phyloP scores from a whole-genome alignment of 2,888 invertebrate species.

The Automeris io region DNA sequence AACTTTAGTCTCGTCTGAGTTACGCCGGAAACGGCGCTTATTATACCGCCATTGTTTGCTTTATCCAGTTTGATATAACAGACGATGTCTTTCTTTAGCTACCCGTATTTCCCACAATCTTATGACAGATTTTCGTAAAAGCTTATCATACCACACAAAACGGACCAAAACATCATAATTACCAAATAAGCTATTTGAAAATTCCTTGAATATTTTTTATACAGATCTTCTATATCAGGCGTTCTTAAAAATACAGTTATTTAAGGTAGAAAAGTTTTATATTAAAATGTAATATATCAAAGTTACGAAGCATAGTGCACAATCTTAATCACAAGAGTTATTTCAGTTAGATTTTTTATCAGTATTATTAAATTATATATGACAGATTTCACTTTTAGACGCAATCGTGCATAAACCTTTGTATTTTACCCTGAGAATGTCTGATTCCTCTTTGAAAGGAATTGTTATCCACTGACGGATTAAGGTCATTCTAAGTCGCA shows the following conservation, averaged over 20 bases:
- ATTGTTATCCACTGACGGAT: conserved; percentile 53
- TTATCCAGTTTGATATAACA: conserved; percentile 52
- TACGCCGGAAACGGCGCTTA: conserved; percentile 59
- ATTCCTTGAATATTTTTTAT: conserved; percentile 3
- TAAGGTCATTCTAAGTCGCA: conserved; percentile 59
- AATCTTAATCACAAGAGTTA: no score
- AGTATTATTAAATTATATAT: no score
- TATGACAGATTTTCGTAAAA: conserved; percentile 20
- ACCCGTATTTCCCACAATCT: conserved; percentile 29
- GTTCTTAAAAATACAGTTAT: no score
- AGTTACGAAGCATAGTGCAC: no score
- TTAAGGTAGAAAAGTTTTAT: no score
- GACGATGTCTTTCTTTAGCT: conserved; percentile 40
- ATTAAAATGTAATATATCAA: no score
- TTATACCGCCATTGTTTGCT: conserved; percentile 55
- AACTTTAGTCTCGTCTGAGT: conserved; percentile 52
- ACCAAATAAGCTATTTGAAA: conserved; percentile 16
- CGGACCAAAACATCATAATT: conserved; percentile 19
- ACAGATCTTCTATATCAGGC: no score
- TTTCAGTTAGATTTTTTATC: no score
- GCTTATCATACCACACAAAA: conserved; percentile 28
- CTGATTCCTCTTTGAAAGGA: conserved; percentile 50
- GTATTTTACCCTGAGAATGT: conserved; percentile 40
- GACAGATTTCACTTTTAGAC: conserved; percentile 12
- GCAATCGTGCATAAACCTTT: conserved; percentile 24